Evolutionary conservation across 2,113 vertebrate species (phyloP), one percentile per base, ranked within the genome.

Genomic region (Litocranius walleri): DNA sequence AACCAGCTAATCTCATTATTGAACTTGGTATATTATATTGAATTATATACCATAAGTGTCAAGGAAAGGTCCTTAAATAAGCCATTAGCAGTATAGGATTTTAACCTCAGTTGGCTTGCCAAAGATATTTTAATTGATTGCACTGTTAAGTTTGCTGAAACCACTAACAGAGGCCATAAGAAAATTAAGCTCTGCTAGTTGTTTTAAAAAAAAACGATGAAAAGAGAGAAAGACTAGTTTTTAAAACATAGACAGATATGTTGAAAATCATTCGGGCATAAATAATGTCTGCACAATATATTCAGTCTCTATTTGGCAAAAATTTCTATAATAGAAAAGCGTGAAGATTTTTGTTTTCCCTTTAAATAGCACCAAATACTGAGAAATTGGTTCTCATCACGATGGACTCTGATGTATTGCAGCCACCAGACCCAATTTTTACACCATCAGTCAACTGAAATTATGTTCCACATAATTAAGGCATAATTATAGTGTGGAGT

Each of bases 1-100:
- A 98, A 77, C 43, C 71, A 92, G 64, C 56, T 97, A 67, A 97
- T 97, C 52, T 90, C 56, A 88, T 97, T 97, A 98, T 84, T 98
- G 96, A 97, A 98, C 96, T 97, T 98, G 57, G 95, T 62, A 96
- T 27, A 97, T 96, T 91, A 95, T 97, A 81, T 88, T 97, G 97
- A 98, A 93, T 92, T 21, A 5, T 94, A 97, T 87, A 77, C 43
- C 21, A 94, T 91, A 93, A 85, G 64, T 64, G 84, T 86, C 90
- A 91, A 98, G 62, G 91, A 98, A 96, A 48, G 36, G 52, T 94
- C 74, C 1, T 17, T 94, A 97, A 97, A 91, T 84, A 97, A 97
- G 52, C 96, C 93, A 95, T 97, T 74, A 16, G 80, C 88, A 50
- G 10, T 97, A 98, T 91, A 92, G 8, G 48, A 86, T 96, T 98